Percentiles rank a stretch among this genome's conserved stretches.
These are phyloP conservation scores for Neopipo cinnamomea DNA, from an alignment of 2,113 vertebrate species.

Conservation along the genomic window DNA sequence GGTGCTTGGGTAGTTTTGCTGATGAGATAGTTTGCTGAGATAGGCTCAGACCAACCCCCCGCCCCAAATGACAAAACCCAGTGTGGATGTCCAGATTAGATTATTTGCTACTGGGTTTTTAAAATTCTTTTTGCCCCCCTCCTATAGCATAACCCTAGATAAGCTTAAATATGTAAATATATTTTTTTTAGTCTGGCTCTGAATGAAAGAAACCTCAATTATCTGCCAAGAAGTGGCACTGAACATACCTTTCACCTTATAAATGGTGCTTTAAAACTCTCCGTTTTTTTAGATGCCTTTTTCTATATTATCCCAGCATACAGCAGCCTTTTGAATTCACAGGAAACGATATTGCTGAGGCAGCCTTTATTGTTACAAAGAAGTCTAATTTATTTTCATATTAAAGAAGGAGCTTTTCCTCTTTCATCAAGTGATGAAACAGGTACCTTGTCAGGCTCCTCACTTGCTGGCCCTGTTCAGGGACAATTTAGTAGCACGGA, in stretches of 20 bases:
- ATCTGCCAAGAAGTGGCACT: neutral
- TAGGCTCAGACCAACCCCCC: neutral
- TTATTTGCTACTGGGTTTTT: neutral
- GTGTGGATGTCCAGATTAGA: neutral
- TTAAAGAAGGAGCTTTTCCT: neutral
- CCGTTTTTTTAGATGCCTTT: neutral
- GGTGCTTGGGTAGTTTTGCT: neutral
- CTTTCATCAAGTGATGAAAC: neutral
- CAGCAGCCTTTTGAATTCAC: neutral
- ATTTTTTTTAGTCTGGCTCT: neutral
- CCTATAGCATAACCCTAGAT: neutral
- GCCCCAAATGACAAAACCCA: neutral
- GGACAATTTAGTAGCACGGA: neutral
- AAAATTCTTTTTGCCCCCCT: accelerated
- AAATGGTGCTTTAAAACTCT: neutral
- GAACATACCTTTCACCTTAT: neutral
- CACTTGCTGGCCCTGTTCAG: neutral
- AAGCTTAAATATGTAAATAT: neutral
- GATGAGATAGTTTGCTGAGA: neutral
- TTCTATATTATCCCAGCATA: neutral
- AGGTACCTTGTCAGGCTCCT: neutral
- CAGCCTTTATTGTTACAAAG: neutral
- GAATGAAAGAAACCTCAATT: neutral
- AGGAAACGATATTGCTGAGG: neutral
- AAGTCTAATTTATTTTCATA: constrained; percentile 8